Base-by-base conservation (phyloP, 1,140 invertebrate species). In the Venustaconcha ellipsiformis region DNA sequence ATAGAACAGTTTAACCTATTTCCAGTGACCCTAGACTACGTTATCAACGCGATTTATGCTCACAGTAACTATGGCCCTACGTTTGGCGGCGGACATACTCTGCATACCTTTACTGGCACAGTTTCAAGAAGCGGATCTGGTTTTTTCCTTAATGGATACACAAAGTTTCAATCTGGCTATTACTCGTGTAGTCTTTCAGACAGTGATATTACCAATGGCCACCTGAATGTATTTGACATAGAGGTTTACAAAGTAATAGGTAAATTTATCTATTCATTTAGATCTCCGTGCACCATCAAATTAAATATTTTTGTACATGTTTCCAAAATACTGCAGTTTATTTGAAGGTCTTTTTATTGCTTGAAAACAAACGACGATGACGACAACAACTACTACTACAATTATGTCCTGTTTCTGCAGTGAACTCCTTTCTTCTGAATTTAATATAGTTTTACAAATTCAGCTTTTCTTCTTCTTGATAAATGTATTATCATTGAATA, bases 1-100 rank as follows among this genome's bases (percentile, higher is more conserved):
- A 30, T 13, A 12, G 14, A 12, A 18, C 8, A 14, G 6, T 18
- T 5, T 26, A 37, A 26, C 20, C 63, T 70, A 65, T 76, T 55
- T 57, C 68, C 74, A 23, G 67, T 65, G 20, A 76, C 15, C 15
- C 56, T 20, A 15, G n/a, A 12, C 26, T 30, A 30, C 26, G 4
- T 30, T 20, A 60, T 17, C 17, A 18, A 68, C 48, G 23, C 74
- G 26, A 67, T 72, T 18, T 73, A 72, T 30, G 12, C 14, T 20
- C 8, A 60, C 17, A 48, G 64, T 5, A 23, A 1, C 20, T 67
- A 62, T 59, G 70, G 76, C 17, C 76, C 76, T 12, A 72, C 57
- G 23, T 78, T 78, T 56, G 76, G 76, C 4, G 62, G 14, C n/a
- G 76, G 76, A 60, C 69, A 72, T 60, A 70, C 72, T 57, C 23